Evolutionary conservation across 2,113 vertebrate species (phyloP).

Genomic region (Arothron firmamentum): DNA sequence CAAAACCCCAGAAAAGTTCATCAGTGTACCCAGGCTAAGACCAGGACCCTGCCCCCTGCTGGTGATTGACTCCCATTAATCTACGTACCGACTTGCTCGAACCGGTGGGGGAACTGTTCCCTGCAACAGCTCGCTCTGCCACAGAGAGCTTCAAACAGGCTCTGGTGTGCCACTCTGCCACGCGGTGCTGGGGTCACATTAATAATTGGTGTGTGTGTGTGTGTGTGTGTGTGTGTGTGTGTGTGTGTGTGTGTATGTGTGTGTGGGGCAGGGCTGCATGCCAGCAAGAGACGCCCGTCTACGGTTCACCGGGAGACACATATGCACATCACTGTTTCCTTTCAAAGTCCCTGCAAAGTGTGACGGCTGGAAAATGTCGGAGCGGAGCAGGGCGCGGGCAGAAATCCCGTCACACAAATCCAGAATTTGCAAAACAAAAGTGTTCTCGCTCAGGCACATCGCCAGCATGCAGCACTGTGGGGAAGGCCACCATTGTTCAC

Average conservation of each 20-base stretch:
- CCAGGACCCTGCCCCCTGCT: slow-evolving; percentile 6
- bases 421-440: slow-evolving; percentile 37
- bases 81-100: slow-evolving; percentile 4
- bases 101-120: neutral
- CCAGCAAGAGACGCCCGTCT: neutral
- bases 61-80: slow-evolving; percentile 13
- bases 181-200: neutral
- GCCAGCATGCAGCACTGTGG: slow-evolving; percentile 35
- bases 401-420: slow-evolving; percentile 17
- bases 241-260: no score
- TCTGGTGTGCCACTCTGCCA: neutral
- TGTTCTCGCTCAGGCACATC: slow-evolving; percentile 28
- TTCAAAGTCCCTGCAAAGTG: slow-evolving; percentile 40
- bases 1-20: neutral
- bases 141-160: no score
- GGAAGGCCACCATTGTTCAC: slow-evolving; percentile 33
- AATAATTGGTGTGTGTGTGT: slow-evolving; percentile 3
- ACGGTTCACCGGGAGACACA: neutral
- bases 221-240: no score
- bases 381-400: slow-evolving; percentile 17
- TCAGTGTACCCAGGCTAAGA: neutral
- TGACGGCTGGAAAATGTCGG: slow-evolving; percentile 38
- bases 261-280: neutral
- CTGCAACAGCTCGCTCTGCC: no score
- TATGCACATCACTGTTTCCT: slow-evolving; percentile 33